Conservation (phyloP, 2,113 vertebrate species). For the Urocynchramus pylzowi region DNA sequence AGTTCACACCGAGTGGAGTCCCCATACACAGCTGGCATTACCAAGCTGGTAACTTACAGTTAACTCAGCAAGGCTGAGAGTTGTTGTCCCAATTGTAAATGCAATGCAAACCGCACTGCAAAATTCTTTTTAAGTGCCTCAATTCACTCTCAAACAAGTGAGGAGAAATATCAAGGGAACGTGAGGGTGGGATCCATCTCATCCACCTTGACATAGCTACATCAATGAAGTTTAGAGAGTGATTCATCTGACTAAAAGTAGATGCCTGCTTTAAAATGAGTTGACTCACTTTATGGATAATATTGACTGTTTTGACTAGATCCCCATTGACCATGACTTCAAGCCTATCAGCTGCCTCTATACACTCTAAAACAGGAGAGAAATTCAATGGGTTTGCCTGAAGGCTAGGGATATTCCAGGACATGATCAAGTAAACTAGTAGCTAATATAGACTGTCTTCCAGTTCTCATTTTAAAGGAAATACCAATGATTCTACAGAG, state of each 20-base stretch:
- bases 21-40: neutral
- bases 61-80: neutral
- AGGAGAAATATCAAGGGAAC: neutral
- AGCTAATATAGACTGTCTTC: constrained; percentile 11
- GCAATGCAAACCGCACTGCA: neutral
- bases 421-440: constrained; percentile 26
- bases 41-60: neutral
- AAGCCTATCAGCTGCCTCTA: constrained; percentile 23
- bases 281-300: constrained; percentile 38
- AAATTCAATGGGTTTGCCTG: constrained; percentile 34
- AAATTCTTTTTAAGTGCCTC: neutral
- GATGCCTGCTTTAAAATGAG: constrained; percentile 10
- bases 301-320: constrained; percentile 37
- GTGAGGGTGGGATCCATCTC: neutral
- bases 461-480: neutral
- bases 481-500: neutral
- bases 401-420: constrained; percentile 41
- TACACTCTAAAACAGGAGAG: neutral
- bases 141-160: neutral
- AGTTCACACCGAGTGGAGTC: neutral
- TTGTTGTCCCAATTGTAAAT: neutral
- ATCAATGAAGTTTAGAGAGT: neutral
- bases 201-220: neutral
- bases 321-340: constrained; percentile 12
- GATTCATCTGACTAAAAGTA: constrained; percentile 26